phyloP scores from a whole-genome alignment of 2,797 vertebrate species.

The Alosa sapidissima region DNA sequence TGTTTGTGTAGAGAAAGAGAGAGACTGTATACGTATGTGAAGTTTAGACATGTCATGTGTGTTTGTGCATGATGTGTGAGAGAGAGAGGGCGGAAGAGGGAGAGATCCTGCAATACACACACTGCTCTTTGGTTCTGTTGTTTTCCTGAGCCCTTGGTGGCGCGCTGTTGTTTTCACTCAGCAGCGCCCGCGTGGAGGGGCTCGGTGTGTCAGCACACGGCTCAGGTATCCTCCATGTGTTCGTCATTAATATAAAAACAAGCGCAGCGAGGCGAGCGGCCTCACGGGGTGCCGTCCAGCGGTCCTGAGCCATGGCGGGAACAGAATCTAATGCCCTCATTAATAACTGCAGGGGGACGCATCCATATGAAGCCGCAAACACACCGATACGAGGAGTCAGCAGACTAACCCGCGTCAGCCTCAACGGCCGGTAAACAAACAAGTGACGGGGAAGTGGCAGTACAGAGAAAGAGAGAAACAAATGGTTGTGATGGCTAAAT shows the following conservation, averaged over 20 bases:
- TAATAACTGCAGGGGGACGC: slow-evolving; percentile 64
- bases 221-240: slow-evolving; percentile 77
- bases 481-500: neutral
- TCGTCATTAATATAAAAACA: slow-evolving; percentile 74
- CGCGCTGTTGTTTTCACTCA: slow-evolving; percentile 72
- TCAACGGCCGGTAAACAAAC: neutral
- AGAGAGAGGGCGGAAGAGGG: neutral
- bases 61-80: neutral
- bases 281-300: neutral
- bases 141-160: slow-evolving; percentile 33
- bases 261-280: slow-evolving; percentile 52
- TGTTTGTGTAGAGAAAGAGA: neutral
- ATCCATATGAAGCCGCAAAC: neutral
- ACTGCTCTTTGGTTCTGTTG: neutral
- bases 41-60: too few species aligned
- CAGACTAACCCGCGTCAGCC: neutral
- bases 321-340: slow-evolving; percentile 63
- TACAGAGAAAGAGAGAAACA: neutral
- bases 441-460: neutral
- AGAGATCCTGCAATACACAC: neutral
- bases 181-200: slow-evolving; percentile 60
- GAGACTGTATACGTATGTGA: too few species aligned
- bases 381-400: neutral
- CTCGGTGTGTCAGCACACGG: slow-evolving; percentile 62
- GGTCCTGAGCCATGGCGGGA: slow-evolving; percentile 34